Evolutionary conservation across 2,888 invertebrate genomes (phyloP), one percentile per base, ranked within the genome.

Genomic region (Phoenoteleia sp.): DNA sequence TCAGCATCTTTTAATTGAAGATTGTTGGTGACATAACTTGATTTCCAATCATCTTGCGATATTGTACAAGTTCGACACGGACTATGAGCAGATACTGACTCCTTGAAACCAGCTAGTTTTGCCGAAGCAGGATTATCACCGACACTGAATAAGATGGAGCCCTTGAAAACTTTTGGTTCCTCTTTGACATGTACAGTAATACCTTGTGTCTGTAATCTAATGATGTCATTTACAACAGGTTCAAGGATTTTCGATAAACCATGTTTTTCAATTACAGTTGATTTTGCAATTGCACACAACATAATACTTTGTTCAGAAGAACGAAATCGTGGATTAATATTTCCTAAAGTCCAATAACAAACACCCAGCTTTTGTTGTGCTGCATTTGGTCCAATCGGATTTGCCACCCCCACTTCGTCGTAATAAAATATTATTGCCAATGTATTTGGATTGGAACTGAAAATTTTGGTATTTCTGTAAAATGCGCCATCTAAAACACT

Each of bases 271-370:
- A 85, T 36, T 19, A 21, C 52, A 13, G 15, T 45, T 9, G 71
- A 56, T 80, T 85, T 86, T 0, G 75, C 72, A 27, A 69, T 36
- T 23, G 47, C 67, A 9, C 29, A 36, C 25, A 69, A 19, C 47
- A 52, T 49, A 21, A 69, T 23, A 54, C 11, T 23, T n/a, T 54
- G 23, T 52, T 36, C 33, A 2, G 21, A 21, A 3, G 23, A 36
- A 11, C 39, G 33, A 36, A 69, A 52, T 15, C 81, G 60, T 11
- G 86, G 84, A 58, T 82, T 36, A 29, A 87, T 83, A 75, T 88
- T 88, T 21, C 75, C 87, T 4, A 88, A 19, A 13, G 77, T 81
- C 84, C 87, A 87, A 72, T 88, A 89, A 45, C 88, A 86, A 71
- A 86, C 86, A 9, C 81, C 66, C 25, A 88, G 54, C 71, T 88